Evolutionary conservation across 2,888 invertebrate genomes (phyloP), one percentile per base, ranked within the genome.

Genomic region (Andrena trimmerana): DNA sequence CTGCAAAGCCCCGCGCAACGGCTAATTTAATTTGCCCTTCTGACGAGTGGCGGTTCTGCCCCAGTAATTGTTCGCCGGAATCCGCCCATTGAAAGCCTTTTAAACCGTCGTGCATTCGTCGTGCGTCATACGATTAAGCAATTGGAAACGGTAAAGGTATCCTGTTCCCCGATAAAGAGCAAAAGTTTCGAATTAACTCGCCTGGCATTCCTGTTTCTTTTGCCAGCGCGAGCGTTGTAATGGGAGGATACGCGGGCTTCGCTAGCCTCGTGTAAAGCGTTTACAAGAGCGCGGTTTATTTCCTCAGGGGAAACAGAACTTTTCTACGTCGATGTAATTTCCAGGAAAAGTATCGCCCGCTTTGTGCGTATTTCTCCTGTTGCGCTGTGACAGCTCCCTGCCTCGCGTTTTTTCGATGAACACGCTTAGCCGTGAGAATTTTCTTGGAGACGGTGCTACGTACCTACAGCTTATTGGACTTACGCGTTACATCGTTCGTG

Each of bases 1-100:
- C 16, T 62, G 62, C 13, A 52, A 75, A 75, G 42, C 42, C 69
- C 60, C 74, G 60, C 29, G 73, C 67, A 57, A 70, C 69, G 27
- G 42, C 59, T 69, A 76, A 69, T 76, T 62, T 70, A 52, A 76
- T 70, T 76, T 70, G 70, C 57, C 31, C 67, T 36, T 54, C 29
- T 52, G 73, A 67, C 54, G 67, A 52, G 42, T 57, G 57, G 29
- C 36, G 29, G 33, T 36, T 73, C 57, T 66, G 54, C 24, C 27
- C 67, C 57, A 57, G 29, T 66, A 31, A 73, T 54, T 66, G 54
- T 66, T 57, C 27, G 36, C 20, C 24, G 72, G 8, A 52, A 24
- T 31, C 52, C 65, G 27, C 16, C 63, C 36, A 54, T 54, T 27
- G 66, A 31, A 52, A n/a, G 20, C 52, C 33, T 54, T 54, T 54